phyloP scores from a whole-genome alignment of 2,797 vertebrate species.

The Lindbergichthys nudifrons region DNA sequence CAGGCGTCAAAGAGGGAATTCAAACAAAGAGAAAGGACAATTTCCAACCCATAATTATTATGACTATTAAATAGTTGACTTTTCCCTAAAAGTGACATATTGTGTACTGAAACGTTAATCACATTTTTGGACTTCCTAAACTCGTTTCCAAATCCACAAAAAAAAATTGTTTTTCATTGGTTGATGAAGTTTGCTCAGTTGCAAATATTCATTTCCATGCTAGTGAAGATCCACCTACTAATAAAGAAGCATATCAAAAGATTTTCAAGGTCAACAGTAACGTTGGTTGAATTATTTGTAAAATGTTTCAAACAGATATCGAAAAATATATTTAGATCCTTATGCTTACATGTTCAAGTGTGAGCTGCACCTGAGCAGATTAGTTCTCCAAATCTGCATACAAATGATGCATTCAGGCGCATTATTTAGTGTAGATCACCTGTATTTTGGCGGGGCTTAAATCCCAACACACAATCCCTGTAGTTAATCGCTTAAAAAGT shows the following conservation, averaged over 20 bases:
- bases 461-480: neutral
- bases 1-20: slow-evolving; percentile 24
- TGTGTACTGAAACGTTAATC: neutral
- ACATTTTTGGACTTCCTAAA: neutral
- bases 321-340: neutral
- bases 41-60: neutral
- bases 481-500: neutral
- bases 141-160: neutral
- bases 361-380: neutral
- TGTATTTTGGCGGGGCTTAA: too few relatives aligned
- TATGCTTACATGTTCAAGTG: neutral
- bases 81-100: neutral
- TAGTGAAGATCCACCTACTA: neutral
- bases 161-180: too few relatives aligned
- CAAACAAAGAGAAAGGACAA: slow-evolving; percentile 13
- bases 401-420: neutral
- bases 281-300: neutral
- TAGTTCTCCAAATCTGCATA: neutral
- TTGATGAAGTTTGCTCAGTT: too few relatives aligned
- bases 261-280: neutral
- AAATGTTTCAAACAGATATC: neutral
- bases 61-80: neutral
- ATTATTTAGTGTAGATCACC: neutral
- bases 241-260: neutral
- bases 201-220: too few relatives aligned